Conservation (phyloP, 1,140 invertebrate species). For the Drosophila sp. region DNA sequence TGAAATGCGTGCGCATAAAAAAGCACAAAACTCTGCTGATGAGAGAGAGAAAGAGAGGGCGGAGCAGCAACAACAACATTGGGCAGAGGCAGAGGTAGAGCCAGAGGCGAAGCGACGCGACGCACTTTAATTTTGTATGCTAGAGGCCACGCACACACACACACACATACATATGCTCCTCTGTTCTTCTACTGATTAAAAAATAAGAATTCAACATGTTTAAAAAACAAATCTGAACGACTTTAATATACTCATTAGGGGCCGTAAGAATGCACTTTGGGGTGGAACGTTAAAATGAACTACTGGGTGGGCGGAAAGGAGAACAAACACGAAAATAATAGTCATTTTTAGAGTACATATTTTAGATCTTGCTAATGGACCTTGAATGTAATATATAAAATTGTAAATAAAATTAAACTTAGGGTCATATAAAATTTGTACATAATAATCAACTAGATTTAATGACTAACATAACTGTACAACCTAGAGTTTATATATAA, state of each 20-base stretch:
- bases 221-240: neutral
- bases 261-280: neutral
- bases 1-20: constrained; percentile 67
- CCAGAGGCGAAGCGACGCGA: neutral
- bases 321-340: too few species aligned
- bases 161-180: constrained; percentile 10
- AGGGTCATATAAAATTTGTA: too few species aligned
- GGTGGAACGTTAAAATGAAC: too few species aligned
- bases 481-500: too few species aligned
- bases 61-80: neutral
- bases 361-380: too few species aligned
- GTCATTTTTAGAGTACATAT: too few species aligned
- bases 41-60: neutral
- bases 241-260: neutral
- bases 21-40: constrained; percentile 1
- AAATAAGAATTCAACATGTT: neutral
- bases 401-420: too few species aligned
- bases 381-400: too few species aligned
- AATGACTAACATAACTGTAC: too few species aligned
- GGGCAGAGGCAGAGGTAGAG: neutral
- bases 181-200: constrained; percentile 17
- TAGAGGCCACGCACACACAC: constrained; percentile 49
- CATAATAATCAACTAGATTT: too few species aligned
- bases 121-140: constrained; percentile 48
- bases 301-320: too few species aligned